A percentile compares a stretch with the other conserved stretches of the same genome.
Evolutionary conservation across 2,888 invertebrate species (phyloP).

Genomic region (Clunio marinus): DNA sequence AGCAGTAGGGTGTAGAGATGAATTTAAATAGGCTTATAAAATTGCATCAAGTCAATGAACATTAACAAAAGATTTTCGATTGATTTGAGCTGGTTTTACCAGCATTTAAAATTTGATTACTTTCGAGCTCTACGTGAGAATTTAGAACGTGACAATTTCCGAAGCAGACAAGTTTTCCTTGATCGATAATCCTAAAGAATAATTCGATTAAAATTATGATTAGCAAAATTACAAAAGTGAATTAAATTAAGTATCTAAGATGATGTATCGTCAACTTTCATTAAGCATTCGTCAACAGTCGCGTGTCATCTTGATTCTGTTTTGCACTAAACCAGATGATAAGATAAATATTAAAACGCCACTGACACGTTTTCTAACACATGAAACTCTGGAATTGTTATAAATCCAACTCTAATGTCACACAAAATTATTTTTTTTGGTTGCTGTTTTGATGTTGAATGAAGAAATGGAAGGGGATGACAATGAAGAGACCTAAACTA

Average conservation of each 20-base stretch:
- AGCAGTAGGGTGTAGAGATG: not conserved
- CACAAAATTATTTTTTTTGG: too few species aligned
- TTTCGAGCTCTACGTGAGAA: not conserved
- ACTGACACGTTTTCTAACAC: not conserved
- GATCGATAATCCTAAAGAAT: not conserved
- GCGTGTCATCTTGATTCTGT: conserved; percentile 3
- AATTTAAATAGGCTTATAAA: not conserved
- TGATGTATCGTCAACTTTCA: not conserved
- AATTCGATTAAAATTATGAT: too few species aligned
- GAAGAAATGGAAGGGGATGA: too few species aligned
- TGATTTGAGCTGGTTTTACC: conserved; percentile 20
- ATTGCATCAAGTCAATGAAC: conserved; percentile 15
- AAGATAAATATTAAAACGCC: not conserved
- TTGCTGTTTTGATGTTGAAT: too few species aligned
- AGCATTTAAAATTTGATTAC: conserved; percentile 1
- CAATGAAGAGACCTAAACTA: too few species aligned
- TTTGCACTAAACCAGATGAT: not conserved
- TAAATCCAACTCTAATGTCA: too few species aligned
- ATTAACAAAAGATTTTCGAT: conserved; percentile 29
- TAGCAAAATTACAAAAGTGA: too few species aligned
- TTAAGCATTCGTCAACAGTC: not conserved
- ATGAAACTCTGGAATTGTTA: too few species aligned
- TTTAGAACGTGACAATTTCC: not conserved
- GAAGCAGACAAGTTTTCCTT: not conserved
- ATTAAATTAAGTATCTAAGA: too few species aligned